Evolutionary conservation across 2,888 invertebrate genomes (phyloP).

Genomic region (Adineta ricciae): DNA sequence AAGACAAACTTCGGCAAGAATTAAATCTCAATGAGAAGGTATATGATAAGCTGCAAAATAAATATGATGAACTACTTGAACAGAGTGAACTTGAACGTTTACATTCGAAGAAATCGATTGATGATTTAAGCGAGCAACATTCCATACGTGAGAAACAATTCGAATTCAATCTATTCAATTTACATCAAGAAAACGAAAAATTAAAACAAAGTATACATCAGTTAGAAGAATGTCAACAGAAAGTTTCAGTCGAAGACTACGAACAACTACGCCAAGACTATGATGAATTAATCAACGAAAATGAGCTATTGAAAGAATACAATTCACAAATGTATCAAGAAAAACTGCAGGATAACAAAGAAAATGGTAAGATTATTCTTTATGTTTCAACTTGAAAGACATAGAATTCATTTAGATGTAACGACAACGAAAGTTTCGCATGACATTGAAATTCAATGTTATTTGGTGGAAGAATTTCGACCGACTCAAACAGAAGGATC

Average conservation of each 20-base stretch:
- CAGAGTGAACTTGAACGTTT: background rate
- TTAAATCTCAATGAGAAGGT: background rate
- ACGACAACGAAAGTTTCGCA: background rate
- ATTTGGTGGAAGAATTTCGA: background rate
- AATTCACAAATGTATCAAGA: background rate
- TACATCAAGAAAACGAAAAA: conserved; percentile 1
- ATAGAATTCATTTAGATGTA: background rate
- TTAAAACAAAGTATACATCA: background rate
- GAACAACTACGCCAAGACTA: background rate
- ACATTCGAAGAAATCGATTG: background rate
- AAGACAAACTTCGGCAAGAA: background rate
- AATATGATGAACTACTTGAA: background rate
- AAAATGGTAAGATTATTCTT: no score
- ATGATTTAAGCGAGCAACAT: background rate
- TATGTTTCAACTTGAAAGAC: no score
- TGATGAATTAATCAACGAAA: background rate
- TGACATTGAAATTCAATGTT: background rate
- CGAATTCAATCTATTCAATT: background rate
- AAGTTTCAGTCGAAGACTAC: background rate
- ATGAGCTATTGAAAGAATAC: background rate
- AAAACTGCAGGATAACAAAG: background rate
- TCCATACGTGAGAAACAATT: background rate
- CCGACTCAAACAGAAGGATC: background rate
- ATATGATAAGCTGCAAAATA: background rate
- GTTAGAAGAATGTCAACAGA: background rate